Conservation (phyloP, 2,797 vertebrate species). For the Pelochelys cantorii region DNA sequence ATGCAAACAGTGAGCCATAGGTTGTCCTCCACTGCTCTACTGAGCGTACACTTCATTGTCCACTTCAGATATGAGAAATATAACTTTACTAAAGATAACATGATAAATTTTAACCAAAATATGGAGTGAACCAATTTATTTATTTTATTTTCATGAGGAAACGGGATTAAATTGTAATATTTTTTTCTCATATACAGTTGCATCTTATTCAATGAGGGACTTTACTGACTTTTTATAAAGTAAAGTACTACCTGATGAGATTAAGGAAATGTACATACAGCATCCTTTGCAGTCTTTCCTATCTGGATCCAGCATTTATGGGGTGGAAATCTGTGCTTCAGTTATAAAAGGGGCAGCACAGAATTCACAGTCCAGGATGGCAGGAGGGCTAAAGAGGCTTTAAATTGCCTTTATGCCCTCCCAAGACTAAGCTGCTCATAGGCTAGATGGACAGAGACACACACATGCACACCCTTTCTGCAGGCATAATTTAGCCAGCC, state of each 20-base stretch:
- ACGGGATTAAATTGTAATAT: neutral
- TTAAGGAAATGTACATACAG: fast-evolving
- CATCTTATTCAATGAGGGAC: neutral
- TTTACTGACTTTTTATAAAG: neutral
- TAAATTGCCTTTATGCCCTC: neutral
- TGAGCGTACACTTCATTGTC: neutral
- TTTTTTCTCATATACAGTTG: neutral
- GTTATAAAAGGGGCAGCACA: neutral
- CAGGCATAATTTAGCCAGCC: neutral
- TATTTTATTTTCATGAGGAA: neutral
- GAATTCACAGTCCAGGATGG: neutral
- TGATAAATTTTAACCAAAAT: neutral
- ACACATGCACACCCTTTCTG: neutral
- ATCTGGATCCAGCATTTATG: neutral
- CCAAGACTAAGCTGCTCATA: neutral
- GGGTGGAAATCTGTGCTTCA: neutral
- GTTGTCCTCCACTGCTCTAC: too few species aligned
- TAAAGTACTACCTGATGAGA: fast-evolving
- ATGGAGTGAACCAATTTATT: neutral
- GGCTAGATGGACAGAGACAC: neutral
- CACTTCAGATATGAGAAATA: neutral
- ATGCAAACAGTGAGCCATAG: too few species aligned
- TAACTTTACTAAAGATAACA: neutral
- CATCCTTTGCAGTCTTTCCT: neutral
- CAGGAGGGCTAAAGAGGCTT: neutral